Percentiles rank a stretch among this genome's conserved stretches.
These are phyloP conservation scores for Mirza zaza DNA, from an alignment of 2,113 vertebrate genomes.

Conservation along the genomic window DNA sequence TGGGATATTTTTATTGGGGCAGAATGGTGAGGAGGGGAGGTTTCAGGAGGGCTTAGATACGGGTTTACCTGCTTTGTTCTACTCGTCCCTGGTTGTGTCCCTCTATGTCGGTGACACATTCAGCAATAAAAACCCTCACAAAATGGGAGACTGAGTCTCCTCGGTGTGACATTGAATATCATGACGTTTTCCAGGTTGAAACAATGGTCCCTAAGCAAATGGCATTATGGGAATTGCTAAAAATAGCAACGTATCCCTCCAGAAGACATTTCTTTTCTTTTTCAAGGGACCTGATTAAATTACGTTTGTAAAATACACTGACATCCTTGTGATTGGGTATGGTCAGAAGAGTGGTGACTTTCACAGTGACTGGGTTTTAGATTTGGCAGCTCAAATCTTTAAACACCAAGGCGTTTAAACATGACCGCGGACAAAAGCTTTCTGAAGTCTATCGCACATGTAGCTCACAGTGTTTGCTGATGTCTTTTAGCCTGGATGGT, in stretches of 20 bases:
- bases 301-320: not conserved
- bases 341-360: not conserved
- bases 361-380: not conserved
- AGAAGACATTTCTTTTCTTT: not conserved
- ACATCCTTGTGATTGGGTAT: not conserved
- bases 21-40: not conserved
- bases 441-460: fast-evolving
- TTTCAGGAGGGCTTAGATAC: not conserved
- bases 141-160: not conserved
- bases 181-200: not conserved
- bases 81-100: not conserved
- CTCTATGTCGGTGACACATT: not conserved
- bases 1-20: not conserved
- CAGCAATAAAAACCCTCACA: not conserved
- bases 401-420: not conserved
- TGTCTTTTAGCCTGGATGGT: not conserved
- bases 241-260: not conserved
- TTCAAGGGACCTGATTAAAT: not conserved
- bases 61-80: not conserved
- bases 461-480: not conserved
- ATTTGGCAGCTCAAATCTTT: not conserved
- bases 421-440: not conserved
- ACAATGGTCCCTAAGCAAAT: not conserved
- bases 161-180: not conserved
- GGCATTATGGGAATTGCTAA: not conserved